Evolutionary conservation across 2,113 vertebrate genomes (phyloP), one percentile per base, ranked within the genome.

Genomic region (Gallinago paraguaiae): DNA sequence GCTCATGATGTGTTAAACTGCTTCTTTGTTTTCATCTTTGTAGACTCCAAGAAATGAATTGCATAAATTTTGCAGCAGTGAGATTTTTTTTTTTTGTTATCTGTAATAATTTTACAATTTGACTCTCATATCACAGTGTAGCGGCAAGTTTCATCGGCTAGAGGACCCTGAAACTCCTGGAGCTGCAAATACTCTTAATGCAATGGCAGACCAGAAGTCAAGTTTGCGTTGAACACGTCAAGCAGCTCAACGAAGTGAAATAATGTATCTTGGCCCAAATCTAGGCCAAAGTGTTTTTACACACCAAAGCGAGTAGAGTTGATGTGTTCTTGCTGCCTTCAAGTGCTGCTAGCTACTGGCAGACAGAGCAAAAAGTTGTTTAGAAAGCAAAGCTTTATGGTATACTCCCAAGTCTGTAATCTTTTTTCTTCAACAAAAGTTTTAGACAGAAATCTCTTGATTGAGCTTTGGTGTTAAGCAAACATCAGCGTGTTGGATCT

Each of bases 291-390:
- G 87, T 57, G 53, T 13, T 91, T 95, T 91, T 69, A 45, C 28
- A 41, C 50, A 92, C 59, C 71, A 72, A 77, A 83, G 63, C 71
- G 60, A 76, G 59, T n/a, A 45, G 31, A 59, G 24, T 6, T 94
- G 83, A 72, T 89, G 16, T 27, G 25, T 91, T 72, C 35, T 81
- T 71, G 35, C 72, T 88, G 79, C 82, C 63, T 87, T 94, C 56
- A 86, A 88, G 77, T 90, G 76, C 90, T 91, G 35, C 45, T 94
- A 51, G 81, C 84, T 92, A 28, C 35, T 71, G 77, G 48, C 69
- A 72, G 78, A 43, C 57, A 77, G 72, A 78, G 39, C 10, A 20
- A 56, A 90, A 90, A 81, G 60, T 48, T 45, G 19, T 64, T 93
- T 83, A 76, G 76, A 93, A 82, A 56, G 72, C 33, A 25, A 67